Evolutionary conservation across 2,113 vertebrate species (phyloP), one percentile per base, ranked within the genome.

Genomic region (Eubucco bourcierii): DNA sequence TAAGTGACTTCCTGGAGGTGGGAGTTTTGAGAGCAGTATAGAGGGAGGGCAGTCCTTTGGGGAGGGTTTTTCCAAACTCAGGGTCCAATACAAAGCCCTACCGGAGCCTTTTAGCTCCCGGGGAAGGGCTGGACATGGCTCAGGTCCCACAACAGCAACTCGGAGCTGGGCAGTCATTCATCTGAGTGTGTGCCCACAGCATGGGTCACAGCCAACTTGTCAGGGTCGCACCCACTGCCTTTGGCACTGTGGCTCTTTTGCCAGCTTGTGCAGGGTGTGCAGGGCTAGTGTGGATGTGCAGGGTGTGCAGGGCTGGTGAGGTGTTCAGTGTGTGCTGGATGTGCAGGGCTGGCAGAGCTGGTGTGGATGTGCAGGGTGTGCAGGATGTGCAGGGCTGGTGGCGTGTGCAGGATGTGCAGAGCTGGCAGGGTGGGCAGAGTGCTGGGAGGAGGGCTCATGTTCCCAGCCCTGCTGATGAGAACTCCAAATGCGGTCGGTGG

Each of bases 391-490:
- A 63, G 71, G 76, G 71, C 5, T 3, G 60, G 73, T 68, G 15
- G 64, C 28, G 66, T 4, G 10, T 33, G 46, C 3, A 61, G 70
- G 76, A 63, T 0, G 9, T 37, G 56, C 3, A 65, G 70, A 72
- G 73, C 1, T 3, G 60, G 67, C 74, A 21, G 74, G 31, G 72
- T 3, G 10, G 37, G 56, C 3, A 65, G 70, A 80, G 74, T 18
- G 72, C 83, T 7, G 63, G 73, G 66, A 70, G 68, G 78, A 75
- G 71, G 70, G 60, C 1, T 50, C 4, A 25, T 18, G 34, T 68
- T 95, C 95, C 94, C 96, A 92, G 92, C 85, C 44, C 85, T 1
- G 34, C 96, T 98, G 97, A 97, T 97, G 98, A 98, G 98, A 98
- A 97, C 97, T 97, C 97, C 97, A 97, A 97, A 97, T 94, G 97